Evolutionary conservation across 2,888 invertebrate genomes (phyloP).

Genomic region (Idaea biselata): DNA sequence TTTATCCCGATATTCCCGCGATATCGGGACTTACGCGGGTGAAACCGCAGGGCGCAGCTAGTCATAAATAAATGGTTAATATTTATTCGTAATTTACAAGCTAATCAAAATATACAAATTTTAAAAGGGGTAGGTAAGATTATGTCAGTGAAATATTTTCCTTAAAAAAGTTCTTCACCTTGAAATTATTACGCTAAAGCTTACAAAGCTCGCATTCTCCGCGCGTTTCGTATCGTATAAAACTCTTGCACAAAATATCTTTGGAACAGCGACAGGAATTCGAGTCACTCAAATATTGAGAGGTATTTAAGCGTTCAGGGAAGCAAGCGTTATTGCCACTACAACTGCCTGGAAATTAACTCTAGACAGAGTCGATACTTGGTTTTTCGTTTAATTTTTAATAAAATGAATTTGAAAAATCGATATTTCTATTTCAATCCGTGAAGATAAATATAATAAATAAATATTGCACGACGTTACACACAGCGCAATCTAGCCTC

Average conservation of each 20-base stretch:
- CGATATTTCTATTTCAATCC: too few species aligned
- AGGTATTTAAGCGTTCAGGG: conserved; percentile 8
- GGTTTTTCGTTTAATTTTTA: background rate
- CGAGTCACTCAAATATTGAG: conserved; percentile 10
- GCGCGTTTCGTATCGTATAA: background rate
- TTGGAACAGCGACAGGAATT: conserved; percentile 7
- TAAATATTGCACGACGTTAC: too few species aligned
- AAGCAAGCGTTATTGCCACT: conserved; percentile 7
- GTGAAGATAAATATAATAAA: too few species aligned
- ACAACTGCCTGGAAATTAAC: background rate
- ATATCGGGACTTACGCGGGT: too few species aligned
- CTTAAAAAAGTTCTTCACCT: background rate
- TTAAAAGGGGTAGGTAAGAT: too few species aligned
- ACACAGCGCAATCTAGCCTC: too few species aligned
- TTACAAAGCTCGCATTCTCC: background rate
- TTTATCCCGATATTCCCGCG: too few species aligned
- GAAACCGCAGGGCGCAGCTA: too few species aligned
- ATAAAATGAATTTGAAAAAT: too few species aligned
- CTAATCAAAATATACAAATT: too few species aligned
- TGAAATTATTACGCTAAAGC: background rate
- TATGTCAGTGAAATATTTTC: background rate
- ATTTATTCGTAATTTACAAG: too few species aligned
- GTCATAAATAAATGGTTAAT: too few species aligned
- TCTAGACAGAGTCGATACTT: background rate
- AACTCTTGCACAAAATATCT: conserved; percentile 9